Percentiles rank a stretch among this genome's conserved stretches.
Evolutionary conservation across 2,888 invertebrate species (phyloP).

Genomic region (Maniola hyperantus): DNA sequence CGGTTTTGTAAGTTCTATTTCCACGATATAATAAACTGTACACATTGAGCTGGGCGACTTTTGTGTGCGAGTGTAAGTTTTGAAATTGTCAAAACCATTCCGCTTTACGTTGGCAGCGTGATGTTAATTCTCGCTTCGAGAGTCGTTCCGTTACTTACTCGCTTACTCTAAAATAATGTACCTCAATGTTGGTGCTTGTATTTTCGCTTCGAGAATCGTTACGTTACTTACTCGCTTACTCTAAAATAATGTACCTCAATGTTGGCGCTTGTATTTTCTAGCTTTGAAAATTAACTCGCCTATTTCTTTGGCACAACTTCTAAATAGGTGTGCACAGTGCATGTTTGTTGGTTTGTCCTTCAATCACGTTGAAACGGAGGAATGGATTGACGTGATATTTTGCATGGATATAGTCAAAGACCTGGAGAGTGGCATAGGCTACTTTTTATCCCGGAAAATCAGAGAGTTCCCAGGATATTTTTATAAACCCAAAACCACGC

Average conservation of each 20-base stretch:
- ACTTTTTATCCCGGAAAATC: too few relatives aligned
- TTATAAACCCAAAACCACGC: too few relatives aligned
- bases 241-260: slow-evolving; percentile 6
- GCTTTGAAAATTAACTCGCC: not conserved
- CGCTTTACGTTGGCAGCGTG: slow-evolving; percentile 22
- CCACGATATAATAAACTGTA: not conserved
- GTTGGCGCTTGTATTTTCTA: not conserved
- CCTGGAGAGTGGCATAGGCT: too few relatives aligned
- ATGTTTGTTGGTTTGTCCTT: too few relatives aligned
- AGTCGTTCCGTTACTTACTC: not conserved
- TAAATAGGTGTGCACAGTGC: too few relatives aligned
- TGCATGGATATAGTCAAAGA: too few relatives aligned
- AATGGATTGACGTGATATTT: too few relatives aligned
- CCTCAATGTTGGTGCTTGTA: not conserved
- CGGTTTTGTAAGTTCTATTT: not conserved
- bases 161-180: slow-evolving; percentile 13
- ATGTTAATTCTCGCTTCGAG: slow-evolving; percentile 28
- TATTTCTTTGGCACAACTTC: too few relatives aligned
- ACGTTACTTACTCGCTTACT: slow-evolving; percentile 1
- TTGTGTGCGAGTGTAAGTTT: slow-evolving; percentile 24
- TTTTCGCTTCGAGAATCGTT: slow-evolving; percentile 16
- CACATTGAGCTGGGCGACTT: slow-evolving; percentile 8
- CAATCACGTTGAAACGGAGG: too few relatives aligned
- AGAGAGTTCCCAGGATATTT: too few relatives aligned
- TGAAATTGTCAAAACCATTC: slow-evolving; percentile 30